Evolutionary conservation across 2,797 vertebrate genomes (phyloP).

Genomic region (Xyrichtys novacula): DNA sequence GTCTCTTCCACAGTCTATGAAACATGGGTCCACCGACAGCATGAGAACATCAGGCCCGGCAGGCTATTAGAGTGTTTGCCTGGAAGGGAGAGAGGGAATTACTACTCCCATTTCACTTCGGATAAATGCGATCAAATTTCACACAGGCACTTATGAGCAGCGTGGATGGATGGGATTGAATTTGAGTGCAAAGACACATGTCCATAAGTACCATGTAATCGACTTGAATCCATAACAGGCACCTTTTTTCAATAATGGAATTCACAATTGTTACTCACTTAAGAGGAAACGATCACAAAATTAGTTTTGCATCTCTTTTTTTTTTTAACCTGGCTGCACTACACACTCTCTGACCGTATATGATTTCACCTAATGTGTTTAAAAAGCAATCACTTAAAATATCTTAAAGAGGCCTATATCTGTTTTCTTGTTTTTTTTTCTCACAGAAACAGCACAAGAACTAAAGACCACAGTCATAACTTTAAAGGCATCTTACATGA

Average conservation of each 20-base stretch:
- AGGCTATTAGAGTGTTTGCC: slow-evolving; percentile 55
- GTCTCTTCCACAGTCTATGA: slow-evolving; percentile 25
- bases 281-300: slow-evolving; percentile 40
- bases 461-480: neutral
- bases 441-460: neutral
- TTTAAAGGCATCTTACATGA: neutral
- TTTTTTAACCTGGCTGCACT: neutral
- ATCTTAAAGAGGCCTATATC: neutral
- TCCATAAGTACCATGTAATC: slow-evolving; percentile 76
- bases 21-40: slow-evolving; percentile 28
- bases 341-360: neutral
- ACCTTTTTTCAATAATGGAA: slow-evolving; percentile 56
- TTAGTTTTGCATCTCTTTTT: neutral
- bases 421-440: slow-evolving; percentile 1
- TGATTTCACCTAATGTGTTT: slow-evolving; percentile 1
- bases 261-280: slow-evolving; percentile 40
- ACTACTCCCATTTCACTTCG: slow-evolving; percentile 72
- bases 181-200: slow-evolving; percentile 68
- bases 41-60: slow-evolving; percentile 35
- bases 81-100: slow-evolving; percentile 50
- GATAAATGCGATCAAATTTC: slow-evolving; percentile 77
- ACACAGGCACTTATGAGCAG: slow-evolving; percentile 69
- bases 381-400: neutral
- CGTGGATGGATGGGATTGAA: slow-evolving; percentile 64
- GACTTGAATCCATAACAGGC: slow-evolving; percentile 58